Evolutionary conservation across 2,888 invertebrate genomes (phyloP), one percentile per base, ranked within the genome.

Genomic region (Pterobdella sp.): DNA sequence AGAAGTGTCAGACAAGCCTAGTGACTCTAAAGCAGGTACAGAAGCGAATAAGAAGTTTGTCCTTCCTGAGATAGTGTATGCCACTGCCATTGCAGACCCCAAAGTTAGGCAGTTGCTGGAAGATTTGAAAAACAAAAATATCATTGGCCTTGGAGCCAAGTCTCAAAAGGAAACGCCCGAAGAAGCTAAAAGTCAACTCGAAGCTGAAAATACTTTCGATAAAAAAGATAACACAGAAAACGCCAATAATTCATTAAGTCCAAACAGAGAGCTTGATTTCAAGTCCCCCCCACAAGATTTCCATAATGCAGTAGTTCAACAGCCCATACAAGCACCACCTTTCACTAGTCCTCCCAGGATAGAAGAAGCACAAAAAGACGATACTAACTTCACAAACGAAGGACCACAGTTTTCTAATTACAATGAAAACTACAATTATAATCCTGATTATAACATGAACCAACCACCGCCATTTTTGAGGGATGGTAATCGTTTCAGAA

Each of bases 51-150:
- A 42, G 18, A 56, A 56, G 26, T 56, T 56, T n/a, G 60, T 56
- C 3, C 60, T 56, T 56, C 60, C 60, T 26, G 60, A 56, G 60
- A 56, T 56, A 4, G 60, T 56, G 4, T 56, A 56, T 35, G 63
- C 63, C 22, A 63, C 71, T 26, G 71, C 71, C 0, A 71, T 71
- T 32, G 71, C 71, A 7, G 71, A 71, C 56, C 71, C 71, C 22
- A 71, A 71, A 35, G 71, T 71, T 35, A 63, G 35, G 52, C 71
- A 71, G 26, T 36, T 71, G 63, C 26, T 71, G 34, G 71, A 71
- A 35, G 71, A 71, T n/a, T 22, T 71, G n/a, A 71, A 71, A 37
- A 71, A 52, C 60, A 71, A 71, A 32, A 71, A 71, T 36, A 71
- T 71, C 63, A 71, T 71, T 35, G 71, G 71, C 26, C 35, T 71